Base-by-base conservation (phyloP, 2,888 invertebrate species). In the Athripsodes cinereus region DNA sequence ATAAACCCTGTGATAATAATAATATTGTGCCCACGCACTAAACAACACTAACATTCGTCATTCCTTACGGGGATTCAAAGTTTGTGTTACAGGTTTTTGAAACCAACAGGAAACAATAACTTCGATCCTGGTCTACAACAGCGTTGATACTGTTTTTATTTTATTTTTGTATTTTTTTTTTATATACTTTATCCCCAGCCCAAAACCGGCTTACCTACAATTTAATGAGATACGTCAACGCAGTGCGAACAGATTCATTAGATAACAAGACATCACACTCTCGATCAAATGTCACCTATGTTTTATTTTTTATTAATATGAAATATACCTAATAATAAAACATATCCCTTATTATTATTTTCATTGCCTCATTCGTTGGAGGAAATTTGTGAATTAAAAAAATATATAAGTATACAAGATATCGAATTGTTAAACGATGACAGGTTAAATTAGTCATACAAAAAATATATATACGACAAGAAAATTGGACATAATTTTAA, bases 21-120 rank as follows among this genome's bases (percentile, higher is more conserved):
- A n/a, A n/a, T n/a, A n/a, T n/a, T n/a, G n/a, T n/a, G n/a, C n/a
- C n/a, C n/a, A n/a, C n/a, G n/a, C n/a, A n/a, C n/a, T n/a, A n/a
- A n/a, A n/a, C n/a, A n/a, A n/a, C n/a, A n/a, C n/a, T n/a, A n/a
- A n/a, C n/a, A n/a, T 40, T 40, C 40, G 40, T 40, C 40, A 40
- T 40, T 13, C 5, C 2, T 16, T n/a, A 40, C 40, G 2, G 40
- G 40, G 40, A 8, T 26, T 6, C 10, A 10, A 6, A 26, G 26
- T 26, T 26, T 10, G 26, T 26, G 5, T 26, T 26, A 26, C 3
- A 26, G 26, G 26, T 10, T 6, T 26, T 6, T 26, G n/a, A n/a
- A n/a, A n/a, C n/a, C n/a, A 26, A 60, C 62, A 62, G 63, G 63
- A 63, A 63, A 63, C 55, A 59, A 62, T 62, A 62, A 62, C 60